Evolutionary conservation across 2,797 vertebrate genomes (phyloP), one percentile per base, ranked within the genome.

Genomic region (Natrix natrix): DNA sequence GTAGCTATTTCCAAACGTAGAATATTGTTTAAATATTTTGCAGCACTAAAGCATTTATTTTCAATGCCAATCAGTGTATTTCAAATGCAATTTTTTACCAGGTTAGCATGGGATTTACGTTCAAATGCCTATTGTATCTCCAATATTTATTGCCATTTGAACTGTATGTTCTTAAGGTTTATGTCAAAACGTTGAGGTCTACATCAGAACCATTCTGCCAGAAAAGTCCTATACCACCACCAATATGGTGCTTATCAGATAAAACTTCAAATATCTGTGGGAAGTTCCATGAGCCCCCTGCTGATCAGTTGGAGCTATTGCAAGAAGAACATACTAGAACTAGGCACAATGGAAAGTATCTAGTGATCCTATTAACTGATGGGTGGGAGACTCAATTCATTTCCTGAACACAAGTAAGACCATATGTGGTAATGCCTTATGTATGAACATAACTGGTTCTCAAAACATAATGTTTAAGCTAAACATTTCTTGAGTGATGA

Each of bases 1-100:
- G 94, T 74, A 94, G 20, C 55, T 89, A 13, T 43, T 24, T 55
- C 56, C 78, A 94, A 95, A 90, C 20, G 87, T 90, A 90, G 63
- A 88, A 60, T 83, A 32, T 94, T 57, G 56, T 93, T 89, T 74
- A 11, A 94, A 92, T 86, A 28, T 14, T 56, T 17, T 86, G 93
- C 1, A 28, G 66, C 10, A 94, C 28, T 16, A 94, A 88, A 26
- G 60, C 24, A 66, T 93, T 93, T 92, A n/a, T 48, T 78, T 88
- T 88, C 56, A 12, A 1, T 54, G 32, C 83, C 86, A 93, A 90
- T 95, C 91, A 92, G 26, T 14, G 4, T 52, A 17, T 61, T 95
- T 86, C 32, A 78, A 94, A 63, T 1, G 28, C 61, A 87, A 17
- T 69, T 88, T 24, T 69, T 88, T 87, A 55, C 7, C 32, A 55